phyloP scores from a whole-genome alignment of 2,113 vertebrate genomes.

The Callospermophilus lateralis region DNA sequence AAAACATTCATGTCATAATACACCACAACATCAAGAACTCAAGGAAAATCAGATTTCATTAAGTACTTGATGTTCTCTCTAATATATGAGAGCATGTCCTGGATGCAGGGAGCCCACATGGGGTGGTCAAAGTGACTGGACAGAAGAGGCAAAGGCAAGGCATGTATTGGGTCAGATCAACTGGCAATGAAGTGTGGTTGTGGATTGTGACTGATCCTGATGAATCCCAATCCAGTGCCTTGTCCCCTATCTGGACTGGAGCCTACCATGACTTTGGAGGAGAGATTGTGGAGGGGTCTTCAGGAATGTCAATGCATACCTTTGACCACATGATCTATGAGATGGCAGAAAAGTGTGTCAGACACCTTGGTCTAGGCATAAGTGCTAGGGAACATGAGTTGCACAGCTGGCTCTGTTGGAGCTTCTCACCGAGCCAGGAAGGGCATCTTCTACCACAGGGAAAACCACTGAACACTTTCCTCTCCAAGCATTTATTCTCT shows the following conservation, averaged over 20 bases:
- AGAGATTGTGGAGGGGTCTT: background rate
- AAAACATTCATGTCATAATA: background rate
- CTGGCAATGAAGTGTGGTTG: background rate
- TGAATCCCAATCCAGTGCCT: too few relatives aligned
- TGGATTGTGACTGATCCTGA: background rate
- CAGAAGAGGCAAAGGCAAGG: too few relatives aligned
- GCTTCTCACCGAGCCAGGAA: background rate
- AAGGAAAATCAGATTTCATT: too few relatives aligned
- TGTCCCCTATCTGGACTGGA: too few relatives aligned
- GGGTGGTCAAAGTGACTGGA: too few relatives aligned
- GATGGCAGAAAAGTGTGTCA: background rate
- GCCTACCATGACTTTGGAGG: background rate
- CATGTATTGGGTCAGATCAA: background rate
- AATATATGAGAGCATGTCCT: background rate
- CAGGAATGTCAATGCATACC: background rate
- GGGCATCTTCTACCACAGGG: too few relatives aligned
- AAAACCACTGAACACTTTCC: too few relatives aligned
- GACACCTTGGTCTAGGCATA: background rate
- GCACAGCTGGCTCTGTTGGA: background rate
- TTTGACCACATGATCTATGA: background rate
- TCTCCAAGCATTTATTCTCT: background rate
- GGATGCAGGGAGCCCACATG: background rate
- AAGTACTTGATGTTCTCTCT: background rate
- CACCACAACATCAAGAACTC: background rate
- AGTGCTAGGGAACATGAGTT: background rate